phyloP scores from a whole-genome alignment of 2,888 invertebrate species.

The Drosophila putrida region DNA sequence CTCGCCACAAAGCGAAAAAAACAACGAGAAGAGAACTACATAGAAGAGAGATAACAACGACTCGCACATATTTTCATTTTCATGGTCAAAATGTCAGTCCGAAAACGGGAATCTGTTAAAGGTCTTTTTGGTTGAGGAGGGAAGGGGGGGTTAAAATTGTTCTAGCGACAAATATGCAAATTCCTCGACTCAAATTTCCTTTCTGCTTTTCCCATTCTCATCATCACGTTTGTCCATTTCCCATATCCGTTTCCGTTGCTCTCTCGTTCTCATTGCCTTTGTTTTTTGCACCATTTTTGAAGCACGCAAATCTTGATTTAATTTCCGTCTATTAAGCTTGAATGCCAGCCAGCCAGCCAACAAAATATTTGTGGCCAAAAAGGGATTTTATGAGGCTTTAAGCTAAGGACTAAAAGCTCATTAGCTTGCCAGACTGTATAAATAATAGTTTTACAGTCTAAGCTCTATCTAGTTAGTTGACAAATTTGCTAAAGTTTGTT shows the following conservation, averaged over 20 bases:
- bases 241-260: slow-evolving; percentile 36
- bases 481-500: slow-evolving; percentile 1
- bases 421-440: slow-evolving; percentile 5
- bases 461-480: neutral
- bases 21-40: slow-evolving; percentile 5
- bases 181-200: slow-evolving; percentile 55
- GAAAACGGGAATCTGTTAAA: neutral
- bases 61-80: slow-evolving; percentile 75
- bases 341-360: slow-evolving; percentile 38
- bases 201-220: slow-evolving; percentile 12
- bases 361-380: slow-evolving; percentile 62
- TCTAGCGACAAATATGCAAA: slow-evolving; percentile 69
- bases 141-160: slow-evolving; percentile 10
- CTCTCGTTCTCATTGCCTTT: slow-evolving; percentile 14
- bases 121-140: too few species aligned
- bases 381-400: slow-evolving; percentile 23
- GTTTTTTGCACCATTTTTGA: slow-evolving; percentile 15
- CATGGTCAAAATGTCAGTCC: slow-evolving; percentile 67
- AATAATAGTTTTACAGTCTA: neutral
- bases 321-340: slow-evolving; percentile 72
- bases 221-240: slow-evolving; percentile 38
- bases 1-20: slow-evolving; percentile 45
- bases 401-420: slow-evolving; percentile 33
- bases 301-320: slow-evolving; percentile 74
- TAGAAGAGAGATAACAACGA: slow-evolving; percentile 12